Percentiles rank a stretch among this genome's conserved stretches.
Evolutionary conservation across 2,797 vertebrate genomes (phyloP).

Genomic region (Microhierax caerulescens): DNA sequence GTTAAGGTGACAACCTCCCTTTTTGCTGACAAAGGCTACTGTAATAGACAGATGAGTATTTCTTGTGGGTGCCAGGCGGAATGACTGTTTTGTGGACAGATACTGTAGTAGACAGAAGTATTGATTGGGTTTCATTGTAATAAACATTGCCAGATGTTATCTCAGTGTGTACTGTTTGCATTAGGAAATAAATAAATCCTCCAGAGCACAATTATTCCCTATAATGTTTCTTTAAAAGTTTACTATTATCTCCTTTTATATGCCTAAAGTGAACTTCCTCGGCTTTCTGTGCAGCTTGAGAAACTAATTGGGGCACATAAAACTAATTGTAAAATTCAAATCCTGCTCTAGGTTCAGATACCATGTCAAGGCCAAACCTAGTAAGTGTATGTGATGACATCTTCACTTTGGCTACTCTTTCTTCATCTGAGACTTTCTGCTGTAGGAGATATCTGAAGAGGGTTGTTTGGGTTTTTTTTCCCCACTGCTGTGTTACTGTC

Average conservation of each 20-base stretch:
- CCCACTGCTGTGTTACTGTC: background rate
- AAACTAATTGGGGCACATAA: background rate
- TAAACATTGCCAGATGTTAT: slow-evolving; percentile 59
- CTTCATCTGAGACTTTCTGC: background rate
- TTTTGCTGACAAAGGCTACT: slow-evolving; percentile 6
- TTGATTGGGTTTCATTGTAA: slow-evolving; percentile 35
- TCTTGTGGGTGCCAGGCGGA: background rate
- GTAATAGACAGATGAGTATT: background rate
- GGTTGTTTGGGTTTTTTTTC: background rate
- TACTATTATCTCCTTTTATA: background rate
- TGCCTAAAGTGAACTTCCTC: background rate
- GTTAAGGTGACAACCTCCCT: background rate
- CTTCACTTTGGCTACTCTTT: background rate
- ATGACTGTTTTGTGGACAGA: slow-evolving; percentile 22
- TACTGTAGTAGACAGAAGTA: slow-evolving; percentile 48
- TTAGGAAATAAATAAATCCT: slow-evolving; percentile 61
- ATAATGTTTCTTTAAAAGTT: slow-evolving; percentile 25
- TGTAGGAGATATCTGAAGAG: background rate
- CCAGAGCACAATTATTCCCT: slow-evolving; percentile 27
- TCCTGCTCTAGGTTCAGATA: background rate
- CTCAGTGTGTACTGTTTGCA: slow-evolving; percentile 42
- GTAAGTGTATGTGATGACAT: background rate
- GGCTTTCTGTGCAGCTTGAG: background rate
- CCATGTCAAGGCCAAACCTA: background rate
- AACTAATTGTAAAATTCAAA: background rate